Base-by-base conservation (phyloP, 2,113 vertebrate genomes). In the Erinaceus europaeus region DNA sequence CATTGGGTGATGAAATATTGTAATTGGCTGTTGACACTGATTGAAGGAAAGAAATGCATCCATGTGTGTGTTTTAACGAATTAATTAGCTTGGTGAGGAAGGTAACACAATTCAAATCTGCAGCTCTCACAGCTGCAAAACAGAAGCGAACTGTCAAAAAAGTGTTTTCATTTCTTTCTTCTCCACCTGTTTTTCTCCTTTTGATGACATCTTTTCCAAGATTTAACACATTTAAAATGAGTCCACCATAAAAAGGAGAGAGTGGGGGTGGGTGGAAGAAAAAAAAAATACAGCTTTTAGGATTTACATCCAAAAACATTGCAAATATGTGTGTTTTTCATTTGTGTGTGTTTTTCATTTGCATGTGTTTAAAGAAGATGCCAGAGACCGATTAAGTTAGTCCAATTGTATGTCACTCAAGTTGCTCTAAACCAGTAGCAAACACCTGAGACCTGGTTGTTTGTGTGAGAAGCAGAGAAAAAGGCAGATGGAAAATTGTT, bases 11-110 rank as follows among this genome's bases (percentile, higher is more conserved):
- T 92, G 86, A 91, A 90, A 91, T 86, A 86, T 77, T 91, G 65
- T 85, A 90, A 91, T 90, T 91, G 94, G 90, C 93, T 94, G 90
- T 93, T 95, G 95, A 93, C 92, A 88, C 75, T 94, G 83, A 94
- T 84, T 94, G 92, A 95, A 92, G 81, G 91, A 68, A 88, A 92
- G 83, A 88, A 6, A 5, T 48, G 32, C n/a, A n/a, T n/a, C n/a
- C n/a, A n/a, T 36, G 84, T 86, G 61, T 90, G 52, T 73, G 44
- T 50, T 65, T 55, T 69, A 73, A 93, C 89, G 91, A 87, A 92
- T 93, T 85, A 92, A 94, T 93, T 89, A 89, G 74, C 65, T 72
- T 53, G 75, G 48, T 11, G 86, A 74, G 72, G 85, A 86, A 86
- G 73, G 83, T 86, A 74, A 75, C 76, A 75, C 76, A 65, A 84